Evolutionary conservation across 2,888 invertebrate species (phyloP).

Genomic region (Bruchidius siliquastri): DNA sequence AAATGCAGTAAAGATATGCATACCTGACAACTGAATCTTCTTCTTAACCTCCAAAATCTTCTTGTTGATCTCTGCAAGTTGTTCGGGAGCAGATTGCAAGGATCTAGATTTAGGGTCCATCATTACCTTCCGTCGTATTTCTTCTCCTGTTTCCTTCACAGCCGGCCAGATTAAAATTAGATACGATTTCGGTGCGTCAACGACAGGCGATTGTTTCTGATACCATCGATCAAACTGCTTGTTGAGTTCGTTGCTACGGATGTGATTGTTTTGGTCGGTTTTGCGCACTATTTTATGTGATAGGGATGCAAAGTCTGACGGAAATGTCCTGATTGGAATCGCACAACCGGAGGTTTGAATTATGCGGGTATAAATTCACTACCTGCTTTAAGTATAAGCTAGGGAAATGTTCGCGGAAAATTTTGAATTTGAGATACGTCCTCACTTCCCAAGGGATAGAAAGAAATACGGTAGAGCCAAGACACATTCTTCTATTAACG

Average conservation of each 20-base stretch:
- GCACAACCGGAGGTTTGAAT: background rate
- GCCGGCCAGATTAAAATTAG: background rate
- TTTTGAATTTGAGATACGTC: too few relatives aligned
- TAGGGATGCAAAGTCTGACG: background rate
- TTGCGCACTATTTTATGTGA: background rate
- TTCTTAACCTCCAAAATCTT: conserved; percentile 82
- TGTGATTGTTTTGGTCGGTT: background rate
- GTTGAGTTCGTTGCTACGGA: background rate
- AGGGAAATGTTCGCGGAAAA: too few relatives aligned
- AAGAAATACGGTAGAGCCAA: too few relatives aligned
- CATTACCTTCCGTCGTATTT: conserved; percentile 1
- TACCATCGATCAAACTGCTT: background rate
- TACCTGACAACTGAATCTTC: conserved; percentile 79
- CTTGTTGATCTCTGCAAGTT: conserved; percentile 61
- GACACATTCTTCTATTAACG: too few relatives aligned
- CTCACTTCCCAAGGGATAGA: too few relatives aligned
- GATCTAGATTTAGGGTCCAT: conserved; percentile 50
- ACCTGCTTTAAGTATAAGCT: too few relatives aligned
- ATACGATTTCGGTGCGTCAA: background rate
- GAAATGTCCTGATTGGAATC: background rate
- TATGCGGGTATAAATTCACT: too few relatives aligned
- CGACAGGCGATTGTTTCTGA: background rate
- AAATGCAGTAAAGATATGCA: conserved; percentile 12
- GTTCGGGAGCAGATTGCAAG: conserved; percentile 44
- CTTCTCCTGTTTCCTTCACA: background rate